phyloP scores from a whole-genome alignment of 1,140 invertebrate genomes.

The Lasioglossum albipes region DNA sequence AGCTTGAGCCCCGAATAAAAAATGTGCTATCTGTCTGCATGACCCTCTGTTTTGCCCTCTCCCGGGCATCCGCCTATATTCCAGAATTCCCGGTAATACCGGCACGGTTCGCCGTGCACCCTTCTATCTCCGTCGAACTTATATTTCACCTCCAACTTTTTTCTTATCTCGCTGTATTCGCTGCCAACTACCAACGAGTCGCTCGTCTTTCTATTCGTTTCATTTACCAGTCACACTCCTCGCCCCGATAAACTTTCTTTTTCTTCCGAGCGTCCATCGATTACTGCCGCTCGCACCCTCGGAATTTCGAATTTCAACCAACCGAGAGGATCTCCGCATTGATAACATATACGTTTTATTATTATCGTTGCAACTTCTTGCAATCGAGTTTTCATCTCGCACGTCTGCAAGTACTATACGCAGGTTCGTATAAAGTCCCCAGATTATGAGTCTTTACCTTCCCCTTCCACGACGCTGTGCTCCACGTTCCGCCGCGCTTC shows the following conservation, averaged over 20 bases:
- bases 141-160: constrained; percentile 45
- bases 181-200: constrained; percentile 20
- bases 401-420: too few relatives aligned
- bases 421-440: too few relatives aligned
- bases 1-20: constrained; percentile 32
- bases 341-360: too few relatives aligned
- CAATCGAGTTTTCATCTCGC: too few relatives aligned
- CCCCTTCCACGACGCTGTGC: too few relatives aligned
- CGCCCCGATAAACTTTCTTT: constrained; percentile 40
- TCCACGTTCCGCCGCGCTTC: background rate
- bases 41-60: background rate
- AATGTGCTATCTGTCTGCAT: constrained; percentile 40
- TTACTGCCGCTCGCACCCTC: background rate
- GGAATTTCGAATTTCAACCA: constrained; percentile 13
- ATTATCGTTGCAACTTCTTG: too few relatives aligned
- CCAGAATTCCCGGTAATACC: constrained; percentile 32
- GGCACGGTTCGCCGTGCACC: background rate
- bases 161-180: constrained; percentile 39
- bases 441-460: too few relatives aligned
- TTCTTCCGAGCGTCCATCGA: background rate
- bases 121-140: constrained; percentile 34
- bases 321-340: background rate
- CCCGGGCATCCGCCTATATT: background rate
- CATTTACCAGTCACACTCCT: constrained; percentile 48
- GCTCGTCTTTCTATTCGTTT: constrained; percentile 41